Base-by-base conservation (phyloP, 1,140 invertebrate genomes). In the Cecropterus lyciades region DNA sequence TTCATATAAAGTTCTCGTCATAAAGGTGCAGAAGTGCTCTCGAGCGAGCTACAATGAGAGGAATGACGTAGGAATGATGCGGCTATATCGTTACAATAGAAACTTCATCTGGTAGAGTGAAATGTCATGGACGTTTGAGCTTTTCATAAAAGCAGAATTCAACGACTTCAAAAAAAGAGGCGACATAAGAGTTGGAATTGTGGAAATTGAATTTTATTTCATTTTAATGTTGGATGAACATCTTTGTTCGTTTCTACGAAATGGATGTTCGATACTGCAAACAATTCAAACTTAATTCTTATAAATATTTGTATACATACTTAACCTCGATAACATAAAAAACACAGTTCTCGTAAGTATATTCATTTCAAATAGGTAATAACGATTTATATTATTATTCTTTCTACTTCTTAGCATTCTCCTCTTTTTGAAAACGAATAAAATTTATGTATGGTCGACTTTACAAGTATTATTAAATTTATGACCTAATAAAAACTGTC, bases 31-130 rank as follows among this genome's bases (percentile, higher is more conserved):
- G 53, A 56, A 56, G 53, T 56, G 53, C 53, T 49, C 27, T 16
- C 45, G 45, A 49, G 30, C 16, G 43, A n/a, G 17, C n/a, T 37
- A 62, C 30, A 62, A 62, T 62, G 27, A 62, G 57, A 62, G 57
- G 37, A 62, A 49, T 62, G 57, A 62, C 48, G 46, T 17, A 20
- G 57, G 46, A 49, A 49, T 62, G 57, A 62, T 62, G 57, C 20
- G 42, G 42, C 56, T 60, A 46, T 27, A 43, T 48, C 45, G 24
- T 48, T 48, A 60, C 45, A 62, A 62, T 40, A 37, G 30, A 49
- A 62, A 49, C 45, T 62, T 49, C 57, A 62, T 62, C 45, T 49
- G 30, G 57, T 49, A 49, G 45, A 49, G 57, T 62, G 57, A 62
- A 49, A 60, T 60, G 43, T 60, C 56, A 48, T 37, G 43, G 56